Percentiles rank a stretch among this genome's conserved stretches.
Evolutionary conservation across 2,888 invertebrate species (phyloP).

Genomic region (Brachyopa scutellaris): DNA sequence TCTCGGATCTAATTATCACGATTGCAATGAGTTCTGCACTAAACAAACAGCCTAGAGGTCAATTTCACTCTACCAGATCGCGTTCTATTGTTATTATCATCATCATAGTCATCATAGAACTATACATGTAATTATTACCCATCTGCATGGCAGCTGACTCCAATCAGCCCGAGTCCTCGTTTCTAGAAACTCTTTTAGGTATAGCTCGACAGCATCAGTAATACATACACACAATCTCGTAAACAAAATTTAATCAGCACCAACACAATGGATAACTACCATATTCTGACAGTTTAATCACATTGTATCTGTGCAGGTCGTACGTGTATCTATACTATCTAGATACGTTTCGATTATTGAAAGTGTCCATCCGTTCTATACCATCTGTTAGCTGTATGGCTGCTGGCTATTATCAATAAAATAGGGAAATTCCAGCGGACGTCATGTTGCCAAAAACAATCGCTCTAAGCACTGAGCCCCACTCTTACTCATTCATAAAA

Average conservation of each 20-base stretch:
- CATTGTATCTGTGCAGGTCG: too few species aligned
- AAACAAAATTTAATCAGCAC: constrained; percentile 65
- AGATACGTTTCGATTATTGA: constrained; percentile 11
- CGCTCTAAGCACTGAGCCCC: neutral
- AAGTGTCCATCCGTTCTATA: constrained; percentile 31
- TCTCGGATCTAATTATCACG: constrained; percentile 55
- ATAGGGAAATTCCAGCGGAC: constrained; percentile 42
- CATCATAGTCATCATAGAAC: too few species aligned
- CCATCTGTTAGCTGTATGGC: constrained; percentile 34
- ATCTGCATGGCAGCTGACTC: constrained; percentile 8
- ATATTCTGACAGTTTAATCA: constrained; percentile 26
- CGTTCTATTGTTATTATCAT: constrained; percentile 37
- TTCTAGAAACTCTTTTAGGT: neutral
- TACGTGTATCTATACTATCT: neutral
- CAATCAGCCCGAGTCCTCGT: constrained; percentile 27
- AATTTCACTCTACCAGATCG: neutral
- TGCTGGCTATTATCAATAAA: constrained; percentile 32
- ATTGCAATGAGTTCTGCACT: constrained; percentile 25
- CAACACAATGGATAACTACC: constrained; percentile 37
- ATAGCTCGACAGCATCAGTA: neutral
- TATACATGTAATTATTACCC: constrained; percentile 42
- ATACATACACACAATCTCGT: constrained; percentile 8
- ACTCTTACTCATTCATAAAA: neutral
- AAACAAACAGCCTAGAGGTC: constrained; percentile 1
- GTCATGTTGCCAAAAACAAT: constrained; percentile 34